phyloP scores from a whole-genome alignment of 2,888 invertebrate genomes.

The Hirtodrosophila confusa region DNA sequence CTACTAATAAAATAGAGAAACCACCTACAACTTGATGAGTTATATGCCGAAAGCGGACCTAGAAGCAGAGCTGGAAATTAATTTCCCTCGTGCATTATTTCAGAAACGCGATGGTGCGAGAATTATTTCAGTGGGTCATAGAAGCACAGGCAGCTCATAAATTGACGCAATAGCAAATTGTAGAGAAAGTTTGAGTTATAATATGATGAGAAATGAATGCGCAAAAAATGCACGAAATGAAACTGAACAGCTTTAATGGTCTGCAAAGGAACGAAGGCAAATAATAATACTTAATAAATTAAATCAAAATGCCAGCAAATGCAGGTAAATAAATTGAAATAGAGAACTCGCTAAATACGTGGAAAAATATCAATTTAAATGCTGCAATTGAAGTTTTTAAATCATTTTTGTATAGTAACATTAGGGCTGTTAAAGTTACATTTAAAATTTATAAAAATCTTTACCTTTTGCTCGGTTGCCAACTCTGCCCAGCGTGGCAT shows the following conservation, averaged over 20 bases:
- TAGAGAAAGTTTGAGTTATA: conserved; percentile 17
- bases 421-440: background rate
- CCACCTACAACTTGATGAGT: conserved; percentile 8
- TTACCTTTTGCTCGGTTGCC: background rate
- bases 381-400: too few species aligned
- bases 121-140: conserved; percentile 18
- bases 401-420: too few species aligned
- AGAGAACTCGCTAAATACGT: too few species aligned
- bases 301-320: background rate
- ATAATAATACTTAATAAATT: conserved; percentile 9
- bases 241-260: conserved; percentile 28
- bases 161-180: conserved; percentile 58
- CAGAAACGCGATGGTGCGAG: conserved; percentile 8
- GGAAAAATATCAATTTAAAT: too few species aligned
- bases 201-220: conserved; percentile 45
- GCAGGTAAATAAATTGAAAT: conserved; percentile 22
- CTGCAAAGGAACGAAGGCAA: background rate
- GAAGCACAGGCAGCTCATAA: conserved; percentile 33
- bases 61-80: conserved; percentile 41
- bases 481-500: conserved; percentile 21
- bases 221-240: conserved; percentile 21
- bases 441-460: conserved; percentile 10
- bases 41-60: background rate
- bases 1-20: too few species aligned
- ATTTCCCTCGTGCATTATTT: conserved; percentile 70